These are phyloP conservation scores for Anseranas semipalmata DNA, from an alignment of 2,113 vertebrate genomes.

Conservation along the genomic window DNA sequence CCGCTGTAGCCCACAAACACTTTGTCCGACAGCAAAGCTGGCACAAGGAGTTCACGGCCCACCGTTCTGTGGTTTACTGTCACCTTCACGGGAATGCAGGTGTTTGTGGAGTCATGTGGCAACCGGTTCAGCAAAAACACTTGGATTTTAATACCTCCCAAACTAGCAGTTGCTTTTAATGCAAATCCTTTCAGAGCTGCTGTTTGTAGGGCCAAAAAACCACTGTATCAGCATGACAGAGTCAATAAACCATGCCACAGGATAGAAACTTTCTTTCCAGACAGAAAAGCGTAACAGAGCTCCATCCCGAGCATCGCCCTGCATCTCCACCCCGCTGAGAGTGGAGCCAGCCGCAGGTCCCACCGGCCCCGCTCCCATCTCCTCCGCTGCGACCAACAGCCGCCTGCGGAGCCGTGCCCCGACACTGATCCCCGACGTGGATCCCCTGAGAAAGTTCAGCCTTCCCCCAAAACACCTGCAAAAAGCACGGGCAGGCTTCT, in stretches of 20 bases:
- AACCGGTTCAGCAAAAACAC: background rate
- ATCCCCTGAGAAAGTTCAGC: background rate
- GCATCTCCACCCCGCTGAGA: fast-evolving
- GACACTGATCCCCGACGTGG: background rate
- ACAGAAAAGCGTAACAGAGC: background rate
- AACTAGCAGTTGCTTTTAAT: background rate
- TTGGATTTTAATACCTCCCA: background rate
- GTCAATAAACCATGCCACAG: background rate
- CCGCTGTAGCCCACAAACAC: background rate
- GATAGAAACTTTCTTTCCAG: background rate
- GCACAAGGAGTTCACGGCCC: background rate
- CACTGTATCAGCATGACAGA: fast-evolving
- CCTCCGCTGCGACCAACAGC: fast-evolving
- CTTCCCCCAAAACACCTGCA: background rate
- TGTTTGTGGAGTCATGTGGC: background rate
- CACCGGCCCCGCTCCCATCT: background rate
- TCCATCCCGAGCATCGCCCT: background rate
- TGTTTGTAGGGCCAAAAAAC: background rate
- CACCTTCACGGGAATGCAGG: fast-evolving
- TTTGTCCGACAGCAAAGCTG: background rate
- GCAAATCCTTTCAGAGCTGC: background rate
- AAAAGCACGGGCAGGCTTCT: background rate
- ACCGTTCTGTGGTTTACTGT: background rate
- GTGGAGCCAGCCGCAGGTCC: background rate
- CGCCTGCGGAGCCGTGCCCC: background rate